Evolutionary conservation across 2,797 vertebrate species (phyloP), one percentile per base, ranked within the genome.

Genomic region (Saguinus oedipus): DNA sequence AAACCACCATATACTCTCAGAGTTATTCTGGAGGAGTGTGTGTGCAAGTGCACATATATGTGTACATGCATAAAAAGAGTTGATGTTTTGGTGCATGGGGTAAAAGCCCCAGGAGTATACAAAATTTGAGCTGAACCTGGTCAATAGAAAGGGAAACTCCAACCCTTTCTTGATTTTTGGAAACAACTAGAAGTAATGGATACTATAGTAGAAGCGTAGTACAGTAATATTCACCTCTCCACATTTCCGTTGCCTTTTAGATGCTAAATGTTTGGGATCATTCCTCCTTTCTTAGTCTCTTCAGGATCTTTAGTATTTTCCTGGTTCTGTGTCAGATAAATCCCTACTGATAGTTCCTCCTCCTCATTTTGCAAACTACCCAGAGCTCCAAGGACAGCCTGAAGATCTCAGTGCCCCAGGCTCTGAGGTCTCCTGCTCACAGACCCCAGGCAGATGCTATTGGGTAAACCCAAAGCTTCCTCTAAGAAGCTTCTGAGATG

Each of bases 301-400:
- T 85, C 33, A 42, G 80, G 70, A 72, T 93, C 75, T 95, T 76
- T 55, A 82, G 81, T 75, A 75, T 92, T 90, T 82, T 92, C 70
- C 93, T 81, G 30, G n/a, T 84, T 96, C 84, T 96, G 26, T 91
- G 75, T 68, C 74, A 46, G 10, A 46, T 96, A 94, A 90, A 78
- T 91, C 85, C 88, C 78, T 75, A 10, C 75, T 84, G 70, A 36
- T 76, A 44, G 72, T 83, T 95, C 84, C 76, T 88, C 86, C 85
- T 94, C 84, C 83, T 95, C 70, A 46, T 95, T 89, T 96, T 90
- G 76, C 55, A 61, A 96, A 90, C 92, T 96, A 82, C 94, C 79
- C 90, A 84, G 57, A 90, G 68, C 88, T 96, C 88, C 86, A 86
- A 85, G 88, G 68, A 68, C 70, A 94, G 85, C 88, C 91, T 95